Base-by-base conservation (phyloP, 2,113 vertebrate species). In the Girardinichthys multiradiatus region DNA sequence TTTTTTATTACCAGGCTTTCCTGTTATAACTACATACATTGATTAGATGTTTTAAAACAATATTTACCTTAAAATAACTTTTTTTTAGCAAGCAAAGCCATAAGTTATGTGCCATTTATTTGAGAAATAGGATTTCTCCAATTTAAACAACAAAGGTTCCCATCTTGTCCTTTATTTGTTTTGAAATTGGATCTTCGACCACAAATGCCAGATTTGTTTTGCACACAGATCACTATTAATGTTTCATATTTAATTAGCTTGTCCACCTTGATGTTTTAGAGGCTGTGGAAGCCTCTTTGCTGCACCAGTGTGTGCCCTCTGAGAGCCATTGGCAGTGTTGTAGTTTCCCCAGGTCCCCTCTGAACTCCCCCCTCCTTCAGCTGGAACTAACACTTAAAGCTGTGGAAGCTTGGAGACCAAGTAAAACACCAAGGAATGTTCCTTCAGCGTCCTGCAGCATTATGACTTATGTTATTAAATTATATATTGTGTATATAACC, bases 211-310 rank as follows among this genome's bases (percentile, higher is more conserved):
- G 42, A 45, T 45, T 45, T 45, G 42, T 19, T 14, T 17, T 45
- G 5, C 42, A 45, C 42, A 4, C 42, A 15, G 4, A 10, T 27
- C 4, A 14, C 19, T 10, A 33, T 45, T 4, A 31, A 27, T 4
- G 21, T 62, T 61, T 45, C 21, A 48, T 31, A 28, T 29, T 65
- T 17, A 60, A 31, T 14, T 60, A 15, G 62, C 33, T 4, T 64
- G 11, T 19, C 54, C 1, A 42, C 0, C 3, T 31, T 63, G 1
- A 35, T 0, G 59, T 45, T 37, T 39, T 68, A 29, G 21, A 45
- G 10, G 57, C 83, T 87, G 83, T 81, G 83, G 71, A 83, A 86
- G 80, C 59, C 71, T 85, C 79, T 68, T 62, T 82, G 82, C 66
- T 70, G 72, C 33, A 57, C 75, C 72, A 84, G 76, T 0, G 72